Evolutionary conservation across 2,888 invertebrate species (phyloP).

Genomic region (Vandiemenella viatica): DNA sequence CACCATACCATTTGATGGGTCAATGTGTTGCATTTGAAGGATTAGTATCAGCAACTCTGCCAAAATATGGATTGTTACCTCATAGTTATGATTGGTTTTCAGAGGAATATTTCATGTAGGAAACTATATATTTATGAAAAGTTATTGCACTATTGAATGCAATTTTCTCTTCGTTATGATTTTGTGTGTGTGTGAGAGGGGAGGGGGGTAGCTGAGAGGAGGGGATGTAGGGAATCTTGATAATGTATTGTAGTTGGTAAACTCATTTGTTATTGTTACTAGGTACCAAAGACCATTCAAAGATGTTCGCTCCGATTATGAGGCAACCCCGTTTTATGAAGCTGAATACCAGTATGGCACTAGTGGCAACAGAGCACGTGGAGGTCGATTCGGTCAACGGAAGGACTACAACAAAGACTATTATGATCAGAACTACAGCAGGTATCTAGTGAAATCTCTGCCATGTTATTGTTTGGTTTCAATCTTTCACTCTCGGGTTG

Average conservation of each 20-base stretch:
- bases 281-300: slow-evolving; percentile 14
- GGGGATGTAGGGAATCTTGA: background rate
- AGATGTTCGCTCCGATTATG: slow-evolving; percentile 13
- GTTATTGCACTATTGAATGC: too few species aligned
- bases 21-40: too few species aligned
- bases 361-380: slow-evolving; percentile 2
- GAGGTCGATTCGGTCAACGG: slow-evolving; percentile 6
- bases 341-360: slow-evolving; percentile 9
- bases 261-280: background rate
- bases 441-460: slow-evolving; percentile 24
- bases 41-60: too few species aligned
- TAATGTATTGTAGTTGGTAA: background rate
- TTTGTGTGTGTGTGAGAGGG: too few species aligned
- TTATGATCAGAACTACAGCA: slow-evolving; percentile 31
- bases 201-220: background rate
- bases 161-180: too few species aligned
- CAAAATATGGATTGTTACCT: too few species aligned
- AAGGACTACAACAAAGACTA: slow-evolving; percentile 26
- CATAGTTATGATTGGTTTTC: too few species aligned
- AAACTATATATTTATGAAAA: too few species aligned
- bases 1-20: too few species aligned
- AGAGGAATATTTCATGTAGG: too few species aligned
- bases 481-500: background rate
- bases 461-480: background rate
- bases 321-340: slow-evolving; percentile 14